Base-by-base conservation (phyloP, 2,797 vertebrate genomes). In the Microcaecilia unicolor region DNA sequence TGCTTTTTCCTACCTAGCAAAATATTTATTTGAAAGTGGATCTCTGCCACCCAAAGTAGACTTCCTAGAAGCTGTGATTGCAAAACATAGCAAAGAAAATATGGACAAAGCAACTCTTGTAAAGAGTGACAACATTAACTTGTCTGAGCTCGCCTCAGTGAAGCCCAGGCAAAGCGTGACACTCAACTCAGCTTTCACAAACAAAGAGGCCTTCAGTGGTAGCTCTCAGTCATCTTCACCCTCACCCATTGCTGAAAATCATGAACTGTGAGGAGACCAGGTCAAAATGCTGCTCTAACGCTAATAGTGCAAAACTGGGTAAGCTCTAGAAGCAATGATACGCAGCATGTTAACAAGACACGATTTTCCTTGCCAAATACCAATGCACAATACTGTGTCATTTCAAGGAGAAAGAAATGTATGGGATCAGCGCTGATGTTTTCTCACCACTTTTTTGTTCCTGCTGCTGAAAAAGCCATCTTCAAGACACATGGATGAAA, bases 31-130 rank as follows among this genome's bases (percentile, higher is more conserved):
- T 55, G 95, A 97, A 68, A 98, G 90, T 12, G 92, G 94, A 47
- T 90, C 55, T 49, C 76, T 98, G 53, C 85, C 89, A 18, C 90
- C 92, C 31, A 97, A 92, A 56, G 81, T 96, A 43, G 95, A 98
- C 76, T 80, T 96, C 34, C 81, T 98, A 17, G 89, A 98, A 46
- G 92, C 92, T 0, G 93, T 98, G 44, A 85, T 98, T 46, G 86
- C 93, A 43, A 90, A 82, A 54, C 78, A 97, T 78, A 98, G 93
- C 23, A 85, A 83, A 8, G 94, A 98, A 72, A 92, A 92, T 46
- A 97, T 98, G 93, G 94, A 98, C 76, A 98, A 91, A 79, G 90
- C 93, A 1, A 89, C 90, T 16, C 85, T 98, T 41, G 93, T 98
- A 50, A 87, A 85, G 69, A 87, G 82, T 19, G 81, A 89, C 72